A percentile compares a stretch with the other conserved stretches of the same genome.
These are phyloP conservation scores for Toxotes chatareus DNA, from an alignment of 2,113 vertebrate genomes.

Conservation along the genomic window DNA sequence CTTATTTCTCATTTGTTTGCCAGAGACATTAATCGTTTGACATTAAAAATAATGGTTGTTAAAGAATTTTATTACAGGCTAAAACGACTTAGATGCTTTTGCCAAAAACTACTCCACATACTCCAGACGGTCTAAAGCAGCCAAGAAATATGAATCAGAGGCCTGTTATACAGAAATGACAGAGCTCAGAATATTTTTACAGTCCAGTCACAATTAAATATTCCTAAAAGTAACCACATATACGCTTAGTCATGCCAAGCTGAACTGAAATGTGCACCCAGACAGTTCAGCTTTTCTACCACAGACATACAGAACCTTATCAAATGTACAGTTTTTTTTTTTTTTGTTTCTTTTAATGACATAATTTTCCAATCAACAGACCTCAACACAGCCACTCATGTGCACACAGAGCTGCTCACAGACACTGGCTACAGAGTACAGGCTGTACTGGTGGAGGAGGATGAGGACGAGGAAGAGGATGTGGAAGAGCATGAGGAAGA, in stretches of 20 bases:
- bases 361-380: conserved; percentile 58
- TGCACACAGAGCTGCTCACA: conserved; percentile 65
- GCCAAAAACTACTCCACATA: conserved; percentile 39
- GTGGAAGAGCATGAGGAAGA: conserved; percentile 46
- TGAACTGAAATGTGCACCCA: conserved; percentile 16
- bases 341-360: conserved; percentile 21
- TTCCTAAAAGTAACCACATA: conserved; percentile 26
- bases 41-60: conserved; percentile 27
- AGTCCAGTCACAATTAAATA: conserved; percentile 45
- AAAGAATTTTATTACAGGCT: conserved; percentile 23
- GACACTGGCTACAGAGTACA: conserved; percentile 69
- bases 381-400: conserved; percentile 30
- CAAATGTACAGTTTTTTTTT: neutral
- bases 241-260: conserved; percentile 12
- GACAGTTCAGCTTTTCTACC: conserved; percentile 5
- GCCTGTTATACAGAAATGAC: conserved; percentile 43
- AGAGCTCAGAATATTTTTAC: conserved; percentile 46
- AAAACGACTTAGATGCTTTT: conserved; percentile 29
- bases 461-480: conserved; percentile 74
- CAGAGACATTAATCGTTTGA: conserved; percentile 36
- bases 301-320: neutral
- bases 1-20: conserved; percentile 10
- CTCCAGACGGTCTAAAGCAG: conserved; percentile 35
- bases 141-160: conserved; percentile 42
- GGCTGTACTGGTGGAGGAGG: conserved; percentile 79